Evolutionary conservation across 2,797 vertebrate species (phyloP), one percentile per base, ranked within the genome.

Genomic region (Tinamus major): DNA sequence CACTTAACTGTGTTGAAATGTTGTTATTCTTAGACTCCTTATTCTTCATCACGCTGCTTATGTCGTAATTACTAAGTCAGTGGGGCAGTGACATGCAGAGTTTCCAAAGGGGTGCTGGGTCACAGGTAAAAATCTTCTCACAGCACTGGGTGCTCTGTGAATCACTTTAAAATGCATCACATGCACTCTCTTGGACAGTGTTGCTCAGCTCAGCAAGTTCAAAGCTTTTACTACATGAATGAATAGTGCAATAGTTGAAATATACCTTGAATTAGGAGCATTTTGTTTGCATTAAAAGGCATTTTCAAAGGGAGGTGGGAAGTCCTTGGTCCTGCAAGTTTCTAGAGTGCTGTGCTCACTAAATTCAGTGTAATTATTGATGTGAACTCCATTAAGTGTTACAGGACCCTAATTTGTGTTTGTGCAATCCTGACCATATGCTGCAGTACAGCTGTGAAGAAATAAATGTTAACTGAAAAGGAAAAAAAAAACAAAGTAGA

Each of bases 171-270:
- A 81, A 56, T 10, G 5, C 35, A 1, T 41, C 7, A 0, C 18
- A 4, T 4, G 14, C 6, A 5, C 39, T 83, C 42, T 9, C 0
- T 41, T 33, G 55, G 3, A 24, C 4, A 5, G 13, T 56, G 6
- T 4, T 20, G 62, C 78, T 80, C 33, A 18, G 26, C 39, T 11
- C 27, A 7, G 10, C 4, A 4, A 53, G 67, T 51, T 27, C 37
- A 12, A 48, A 49, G 8, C 26, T 33, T 33, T 69, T 2, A 0
- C 62, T 29, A 0, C 12, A 0, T 27, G 46, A 68, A 42, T 29
- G 33, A 17, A 14, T 37, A 31, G 24, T 2, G 26, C 61, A 29
- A 46, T 17, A 78, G 26, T 20, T 51, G 59, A 44, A 29, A 76
- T 67, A 63, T 42, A 19, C 5, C 2, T 37, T 48, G 14, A 46